phyloP scores from a whole-genome alignment of 2,888 invertebrate genomes.

The Drosophila mimica region DNA sequence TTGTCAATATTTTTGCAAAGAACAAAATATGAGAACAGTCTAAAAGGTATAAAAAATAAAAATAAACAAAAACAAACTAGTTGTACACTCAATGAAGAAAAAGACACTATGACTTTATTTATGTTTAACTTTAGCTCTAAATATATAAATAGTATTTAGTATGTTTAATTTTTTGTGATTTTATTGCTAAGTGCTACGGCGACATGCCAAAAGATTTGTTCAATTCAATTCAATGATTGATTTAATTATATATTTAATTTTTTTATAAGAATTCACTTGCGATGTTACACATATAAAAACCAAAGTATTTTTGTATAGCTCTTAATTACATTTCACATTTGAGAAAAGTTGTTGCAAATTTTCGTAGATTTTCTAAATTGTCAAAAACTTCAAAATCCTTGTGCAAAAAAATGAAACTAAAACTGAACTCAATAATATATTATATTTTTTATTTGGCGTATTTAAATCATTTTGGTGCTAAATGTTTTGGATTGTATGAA shows the following conservation, averaged over 20 bases:
- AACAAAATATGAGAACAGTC: conserved; percentile 1
- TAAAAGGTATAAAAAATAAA: not conserved
- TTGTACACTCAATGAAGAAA: conserved; percentile 13
- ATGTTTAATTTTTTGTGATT: conserved; percentile 75
- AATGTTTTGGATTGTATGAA: conserved; percentile 55
- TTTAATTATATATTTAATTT: conserved; percentile 39
- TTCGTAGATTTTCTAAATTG: conserved; percentile 47
- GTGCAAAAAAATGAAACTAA: conserved; percentile 46
- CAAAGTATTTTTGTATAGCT: conserved; percentile 73
- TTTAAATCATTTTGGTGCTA: conserved; percentile 73
- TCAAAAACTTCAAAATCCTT: conserved; percentile 42
- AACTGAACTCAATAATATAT: conserved; percentile 32
- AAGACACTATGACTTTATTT: conserved; percentile 49
- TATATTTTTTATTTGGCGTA: conserved; percentile 46
- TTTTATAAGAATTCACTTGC: conserved; percentile 41
- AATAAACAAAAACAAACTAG: conserved; percentile 3
- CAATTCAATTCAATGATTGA: conserved; percentile 38
- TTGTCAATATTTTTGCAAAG: conserved; percentile 57
- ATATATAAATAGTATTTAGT: conserved; percentile 24
- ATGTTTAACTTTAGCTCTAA: conserved; percentile 34
- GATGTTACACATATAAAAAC: conserved; percentile 47
- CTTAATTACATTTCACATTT: conserved; percentile 37
- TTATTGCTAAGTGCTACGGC: conserved; percentile 65
- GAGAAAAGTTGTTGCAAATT: conserved; percentile 68
- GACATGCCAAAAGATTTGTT: conserved; percentile 55